Evolutionary conservation across 1,140 invertebrate genomes (phyloP).

Genomic region (Mactra quadrangularis): DNA sequence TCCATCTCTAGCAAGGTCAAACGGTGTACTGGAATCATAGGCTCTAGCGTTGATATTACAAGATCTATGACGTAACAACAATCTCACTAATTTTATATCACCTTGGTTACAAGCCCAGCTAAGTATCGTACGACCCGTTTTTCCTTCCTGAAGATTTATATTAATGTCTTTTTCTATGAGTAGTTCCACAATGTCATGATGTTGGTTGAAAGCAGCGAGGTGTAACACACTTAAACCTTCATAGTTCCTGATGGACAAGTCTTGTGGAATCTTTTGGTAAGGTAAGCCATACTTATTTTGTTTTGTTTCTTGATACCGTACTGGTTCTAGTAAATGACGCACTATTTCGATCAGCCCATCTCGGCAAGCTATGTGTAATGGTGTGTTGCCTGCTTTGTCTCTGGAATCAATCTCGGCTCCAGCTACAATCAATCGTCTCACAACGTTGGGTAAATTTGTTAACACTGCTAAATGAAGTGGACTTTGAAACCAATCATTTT

Average conservation of each 20-base stretch:
- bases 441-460: slow-evolving; percentile 87
- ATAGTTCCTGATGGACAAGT: slow-evolving; percentile 90
- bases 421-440: slow-evolving; percentile 87
- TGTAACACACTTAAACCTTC: slow-evolving; percentile 89
- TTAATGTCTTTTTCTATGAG: slow-evolving; percentile 81
- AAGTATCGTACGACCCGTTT: slow-evolving; percentile 50
- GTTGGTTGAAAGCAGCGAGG: slow-evolving; percentile 63
- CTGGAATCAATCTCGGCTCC: slow-evolving; percentile 85
- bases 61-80: neutral
- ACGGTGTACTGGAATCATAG: slow-evolving; percentile 43
- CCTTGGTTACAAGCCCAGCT: slow-evolving; percentile 23
- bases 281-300: slow-evolving; percentile 71
- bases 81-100: slow-evolving; percentile 14
- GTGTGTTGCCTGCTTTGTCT: slow-evolving; percentile 73
- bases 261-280: slow-evolving; percentile 83
- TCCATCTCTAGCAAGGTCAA: slow-evolving; percentile 45
- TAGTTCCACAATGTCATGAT: slow-evolving; percentile 57
- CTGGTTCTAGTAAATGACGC: slow-evolving; percentile 87
- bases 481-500: slow-evolving; percentile 83
- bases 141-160: slow-evolving; percentile 87
- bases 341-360: slow-evolving; percentile 87
- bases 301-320: slow-evolving; percentile 77
- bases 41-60: slow-evolving; percentile 51
- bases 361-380: slow-evolving; percentile 83
- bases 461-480: slow-evolving; percentile 90